Conservation (phyloP, 2,797 vertebrate species). For the Bovichtus variegatus region DNA sequence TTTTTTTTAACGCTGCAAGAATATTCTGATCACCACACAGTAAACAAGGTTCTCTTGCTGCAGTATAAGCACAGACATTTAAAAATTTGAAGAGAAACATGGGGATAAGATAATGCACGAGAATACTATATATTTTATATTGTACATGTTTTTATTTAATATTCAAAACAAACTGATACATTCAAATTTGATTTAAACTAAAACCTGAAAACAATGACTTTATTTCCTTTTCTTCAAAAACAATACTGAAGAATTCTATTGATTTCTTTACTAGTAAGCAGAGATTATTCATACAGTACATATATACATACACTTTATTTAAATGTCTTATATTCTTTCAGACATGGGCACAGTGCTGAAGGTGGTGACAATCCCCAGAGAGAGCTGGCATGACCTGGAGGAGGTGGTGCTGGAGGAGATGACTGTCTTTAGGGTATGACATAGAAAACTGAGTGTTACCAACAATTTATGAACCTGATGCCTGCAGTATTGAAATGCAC, state of each 20-base stretch:
- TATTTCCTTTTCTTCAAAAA: background rate
- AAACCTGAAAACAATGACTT: background rate
- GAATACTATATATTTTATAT: too few species aligned
- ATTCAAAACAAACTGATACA: background rate
- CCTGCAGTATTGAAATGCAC: constrained; percentile 7
- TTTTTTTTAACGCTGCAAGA: too few species aligned
- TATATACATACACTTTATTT: background rate
- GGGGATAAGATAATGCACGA: too few species aligned
- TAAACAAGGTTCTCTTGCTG: too few species aligned
- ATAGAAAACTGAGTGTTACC: constrained; percentile 1
- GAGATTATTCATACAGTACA: background rate
- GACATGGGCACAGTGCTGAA: constrained; percentile 97
- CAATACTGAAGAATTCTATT: background rate
- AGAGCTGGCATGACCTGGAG: constrained; percentile 98
- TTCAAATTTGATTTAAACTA: background rate
- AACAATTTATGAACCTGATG: background rate
- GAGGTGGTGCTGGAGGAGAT: constrained; percentile 99
- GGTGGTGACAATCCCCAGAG: constrained; percentile 97
- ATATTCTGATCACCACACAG: too few species aligned
- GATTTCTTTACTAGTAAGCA: background rate
- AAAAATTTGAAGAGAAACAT: too few species aligned
- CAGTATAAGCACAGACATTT: too few species aligned
- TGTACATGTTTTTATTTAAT: background rate
- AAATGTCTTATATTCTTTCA: constrained; percentile 68
- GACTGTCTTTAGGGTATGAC: constrained; percentile 93